Percentiles rank a stretch among this genome's conserved stretches.
phyloP scores from a whole-genome alignment of 2,113 vertebrate species.

The Alethe diademata region DNA sequence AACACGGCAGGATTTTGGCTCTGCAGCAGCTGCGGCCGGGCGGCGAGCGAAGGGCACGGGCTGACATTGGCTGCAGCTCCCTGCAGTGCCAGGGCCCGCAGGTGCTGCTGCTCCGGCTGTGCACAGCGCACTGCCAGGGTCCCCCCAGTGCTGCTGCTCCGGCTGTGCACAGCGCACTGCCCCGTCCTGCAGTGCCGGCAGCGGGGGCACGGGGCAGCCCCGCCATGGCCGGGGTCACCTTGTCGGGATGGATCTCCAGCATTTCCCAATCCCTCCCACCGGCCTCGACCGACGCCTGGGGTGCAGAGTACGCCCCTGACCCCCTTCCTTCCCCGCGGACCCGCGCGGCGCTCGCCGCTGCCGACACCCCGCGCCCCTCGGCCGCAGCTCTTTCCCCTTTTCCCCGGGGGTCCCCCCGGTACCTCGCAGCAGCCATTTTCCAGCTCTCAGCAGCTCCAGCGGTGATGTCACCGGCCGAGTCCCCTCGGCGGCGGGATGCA shows the following conservation, averaged over 20 bases:
- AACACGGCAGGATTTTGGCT: rapidly evolving
- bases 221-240: background rate
- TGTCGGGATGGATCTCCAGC: background rate
- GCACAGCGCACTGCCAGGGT: background rate
- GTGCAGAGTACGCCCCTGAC: background rate
- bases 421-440: slow-evolving; percentile 66
- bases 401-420: background rate
- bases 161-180: background rate
- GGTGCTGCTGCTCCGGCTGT: background rate
- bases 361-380: background rate
- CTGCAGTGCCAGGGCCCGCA: background rate
- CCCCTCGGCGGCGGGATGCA: background rate
- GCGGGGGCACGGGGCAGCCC: background rate
- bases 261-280: rapidly evolving
- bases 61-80: background rate
- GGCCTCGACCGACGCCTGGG: too few relatives aligned
- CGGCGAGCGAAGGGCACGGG: background rate
- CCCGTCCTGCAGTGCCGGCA: background rate
- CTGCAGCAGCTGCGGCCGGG: background rate
- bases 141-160: background rate
- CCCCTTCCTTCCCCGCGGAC: background rate
- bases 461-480: slow-evolving; percentile 56
- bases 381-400: background rate
- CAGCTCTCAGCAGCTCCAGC: slow-evolving; percentile 42
- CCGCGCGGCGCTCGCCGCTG: background rate